Evolutionary conservation across 2,797 vertebrate genomes (phyloP), one percentile per base, ranked within the genome.

Genomic region (Girardinus metallicus): DNA sequence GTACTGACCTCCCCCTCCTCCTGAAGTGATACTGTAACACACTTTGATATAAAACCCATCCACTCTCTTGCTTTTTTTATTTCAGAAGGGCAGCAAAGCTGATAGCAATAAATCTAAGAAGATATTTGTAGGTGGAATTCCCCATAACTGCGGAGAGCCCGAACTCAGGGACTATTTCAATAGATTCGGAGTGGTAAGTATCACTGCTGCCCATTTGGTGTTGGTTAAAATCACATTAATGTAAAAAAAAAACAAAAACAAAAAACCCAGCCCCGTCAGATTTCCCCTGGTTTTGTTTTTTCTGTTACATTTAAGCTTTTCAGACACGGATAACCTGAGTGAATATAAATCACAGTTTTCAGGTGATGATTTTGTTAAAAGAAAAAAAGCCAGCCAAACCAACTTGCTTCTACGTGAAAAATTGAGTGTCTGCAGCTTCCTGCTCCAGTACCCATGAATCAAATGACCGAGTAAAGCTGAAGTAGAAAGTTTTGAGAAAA

Each of bases 111-210:
- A 99, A 96, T 99, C 98, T 89, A 99, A 99, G 96, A 99, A 99
- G 95, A 99, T 99, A 94, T 99, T 99, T 97, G 99, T 99, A 85
- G 99, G 99, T 93, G 98, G 99, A 91, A 99, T 99, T 94, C 99
- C 99, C 96, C 99, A 99, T 96, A 99, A 99, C 96, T 99, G 99
- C 93, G 98, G 98, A 79, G 99, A 99, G 96, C 97, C 98, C 87
- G 99, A 99, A 96, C 98, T 99, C 97, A 98, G 98, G 97, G 99
- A 99, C 93, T 99, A 99, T 97, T 99, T 99, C 97, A 99, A 98
- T 97, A 97, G 98, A 95, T 99, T 99, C 78, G 99, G 99, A 97
- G 97, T 98, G 99, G 99, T 99, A 95, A 99, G 99, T 98, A 93
- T 91, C 81, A 62, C 76, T 41, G 64, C 75, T 81, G 72, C 75